A percentile compares a stretch with the other conserved stretches of the same genome.
phyloP scores from a whole-genome alignment of 2,888 invertebrate species.

The Noctua comes region DNA sequence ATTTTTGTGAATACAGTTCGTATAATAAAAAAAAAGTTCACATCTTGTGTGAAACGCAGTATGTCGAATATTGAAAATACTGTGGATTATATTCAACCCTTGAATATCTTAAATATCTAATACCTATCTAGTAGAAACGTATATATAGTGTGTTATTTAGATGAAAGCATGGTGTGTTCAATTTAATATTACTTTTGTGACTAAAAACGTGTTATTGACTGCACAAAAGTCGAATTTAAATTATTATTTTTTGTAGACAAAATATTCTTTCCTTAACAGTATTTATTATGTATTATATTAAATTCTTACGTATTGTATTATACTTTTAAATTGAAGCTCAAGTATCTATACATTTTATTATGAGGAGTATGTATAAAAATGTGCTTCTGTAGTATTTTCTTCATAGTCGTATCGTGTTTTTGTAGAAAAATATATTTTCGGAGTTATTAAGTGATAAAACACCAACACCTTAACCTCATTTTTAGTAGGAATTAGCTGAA shows the following conservation, averaged over 20 bases:
- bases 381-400: slow-evolving; percentile 11
- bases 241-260: slow-evolving; percentile 8
- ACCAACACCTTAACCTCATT: slow-evolving; percentile 76
- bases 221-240: slow-evolving; percentile 12
- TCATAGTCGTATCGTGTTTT: slow-evolving; percentile 8
- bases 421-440: slow-evolving; percentile 11
- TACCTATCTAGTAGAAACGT: neutral
- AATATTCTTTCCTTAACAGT: slow-evolving; percentile 3
- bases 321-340: neutral
- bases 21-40: neutral
- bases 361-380: neutral
- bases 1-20: neutral
- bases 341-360: neutral
- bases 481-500: slow-evolving; percentile 75
- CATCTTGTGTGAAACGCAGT: neutral
- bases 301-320: slow-evolving; percentile 13
- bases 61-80: neutral
- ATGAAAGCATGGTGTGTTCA: slow-evolving; percentile 46
- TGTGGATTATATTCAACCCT: neutral
- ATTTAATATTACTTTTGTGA: slow-evolving; percentile 24
- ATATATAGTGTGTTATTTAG: slow-evolving; percentile 28
- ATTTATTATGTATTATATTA: slow-evolving; percentile 1
- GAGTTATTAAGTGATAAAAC: slow-evolving; percentile 14
- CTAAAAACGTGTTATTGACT: slow-evolving; percentile 49
- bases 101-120: neutral